A percentile compares a stretch with the other conserved stretches of the same genome.
These are phyloP conservation scores for Dynastes grantii DNA, from an alignment of 2,888 invertebrate species.

Conservation along the genomic window DNA sequence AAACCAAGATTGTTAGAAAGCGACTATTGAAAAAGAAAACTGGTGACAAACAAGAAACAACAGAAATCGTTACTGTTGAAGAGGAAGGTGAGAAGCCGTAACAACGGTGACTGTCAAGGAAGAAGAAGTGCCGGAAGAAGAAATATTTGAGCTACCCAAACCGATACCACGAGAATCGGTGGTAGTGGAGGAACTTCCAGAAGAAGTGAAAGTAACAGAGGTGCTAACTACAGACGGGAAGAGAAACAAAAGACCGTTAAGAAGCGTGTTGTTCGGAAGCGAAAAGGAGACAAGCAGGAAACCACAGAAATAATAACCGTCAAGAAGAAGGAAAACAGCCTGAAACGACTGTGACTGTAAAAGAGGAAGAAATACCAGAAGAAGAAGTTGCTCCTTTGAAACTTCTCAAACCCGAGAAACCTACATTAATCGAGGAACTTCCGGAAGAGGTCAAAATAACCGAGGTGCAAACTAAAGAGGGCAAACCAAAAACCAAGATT, in stretches of 20 bases:
- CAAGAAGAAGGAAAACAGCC: slow-evolving; percentile 55
- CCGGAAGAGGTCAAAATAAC: slow-evolving; percentile 59
- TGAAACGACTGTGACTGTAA: slow-evolving; percentile 68
- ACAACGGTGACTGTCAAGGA: too few relatives aligned
- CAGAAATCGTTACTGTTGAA: slow-evolving; percentile 68
- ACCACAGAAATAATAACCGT: slow-evolving; percentile 63
- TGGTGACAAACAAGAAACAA: slow-evolving; percentile 69
- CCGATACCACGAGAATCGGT: slow-evolving; percentile 3
- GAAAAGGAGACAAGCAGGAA: slow-evolving; percentile 66
- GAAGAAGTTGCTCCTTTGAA: slow-evolving; percentile 59
- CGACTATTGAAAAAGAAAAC: slow-evolving; percentile 66
- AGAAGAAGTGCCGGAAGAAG: too few relatives aligned
- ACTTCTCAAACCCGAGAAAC: slow-evolving; percentile 39
- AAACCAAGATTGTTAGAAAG: slow-evolving; percentile 65
- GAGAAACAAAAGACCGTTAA: slow-evolving; percentile 62
- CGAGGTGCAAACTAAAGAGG: slow-evolving; percentile 62
- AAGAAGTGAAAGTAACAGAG: slow-evolving; percentile 65
- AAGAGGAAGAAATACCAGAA: slow-evolving; percentile 58
- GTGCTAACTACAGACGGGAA: slow-evolving; percentile 59
- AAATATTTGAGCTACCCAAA: not conserved
- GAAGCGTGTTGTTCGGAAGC: slow-evolving; percentile 66
- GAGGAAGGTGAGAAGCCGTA: slow-evolving; percentile 68
- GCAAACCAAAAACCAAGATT: slow-evolving; percentile 58
- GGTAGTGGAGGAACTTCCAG: slow-evolving; percentile 63
- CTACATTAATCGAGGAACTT: slow-evolving; percentile 57